These are phyloP conservation scores for Acropora tenuis DNA, from an alignment of 64 coral and sea anemone species.

Conservation along the genomic window DNA sequence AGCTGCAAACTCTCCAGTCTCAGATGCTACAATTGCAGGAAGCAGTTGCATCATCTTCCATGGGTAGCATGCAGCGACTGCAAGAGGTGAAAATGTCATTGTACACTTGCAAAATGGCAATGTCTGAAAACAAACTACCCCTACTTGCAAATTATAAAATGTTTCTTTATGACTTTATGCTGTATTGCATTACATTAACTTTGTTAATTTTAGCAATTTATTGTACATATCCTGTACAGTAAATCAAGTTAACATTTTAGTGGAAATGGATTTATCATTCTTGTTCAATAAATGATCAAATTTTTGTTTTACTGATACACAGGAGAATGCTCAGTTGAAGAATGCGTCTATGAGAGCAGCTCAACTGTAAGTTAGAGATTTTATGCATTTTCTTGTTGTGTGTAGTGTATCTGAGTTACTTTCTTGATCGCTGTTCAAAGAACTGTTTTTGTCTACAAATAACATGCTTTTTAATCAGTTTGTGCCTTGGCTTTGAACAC, in stretches of 20 bases:
- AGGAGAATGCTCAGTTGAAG: slow-evolving; percentile 90
- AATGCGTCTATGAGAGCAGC: slow-evolving; percentile 85
- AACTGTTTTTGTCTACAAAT: background rate
- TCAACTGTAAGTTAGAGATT: slow-evolving; percentile 74
- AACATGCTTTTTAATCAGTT: no score
- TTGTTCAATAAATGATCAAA: background rate
- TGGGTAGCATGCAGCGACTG: slow-evolving; percentile 70
- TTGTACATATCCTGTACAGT: background rate
- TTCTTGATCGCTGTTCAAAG: background rate
- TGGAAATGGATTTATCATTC: no score
- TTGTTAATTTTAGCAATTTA: no score
- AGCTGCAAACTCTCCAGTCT: slow-evolving; percentile 71
- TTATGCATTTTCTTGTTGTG: background rate
- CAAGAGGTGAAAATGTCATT: slow-evolving; percentile 56
- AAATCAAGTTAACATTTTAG: background rate
- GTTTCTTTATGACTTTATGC: background rate
- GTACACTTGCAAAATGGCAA: no score
- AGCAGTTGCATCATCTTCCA: slow-evolving; percentile 72
- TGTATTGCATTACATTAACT: background rate
- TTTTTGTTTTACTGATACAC: background rate
- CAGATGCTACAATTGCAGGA: slow-evolving; percentile 76
- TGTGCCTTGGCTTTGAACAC: no score
- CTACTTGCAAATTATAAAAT: background rate
- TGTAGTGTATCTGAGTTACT: background rate
- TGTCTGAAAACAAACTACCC: background rate